Conservation (phyloP, 2,113 vertebrate species). For the Rhipidura dahli region DNA sequence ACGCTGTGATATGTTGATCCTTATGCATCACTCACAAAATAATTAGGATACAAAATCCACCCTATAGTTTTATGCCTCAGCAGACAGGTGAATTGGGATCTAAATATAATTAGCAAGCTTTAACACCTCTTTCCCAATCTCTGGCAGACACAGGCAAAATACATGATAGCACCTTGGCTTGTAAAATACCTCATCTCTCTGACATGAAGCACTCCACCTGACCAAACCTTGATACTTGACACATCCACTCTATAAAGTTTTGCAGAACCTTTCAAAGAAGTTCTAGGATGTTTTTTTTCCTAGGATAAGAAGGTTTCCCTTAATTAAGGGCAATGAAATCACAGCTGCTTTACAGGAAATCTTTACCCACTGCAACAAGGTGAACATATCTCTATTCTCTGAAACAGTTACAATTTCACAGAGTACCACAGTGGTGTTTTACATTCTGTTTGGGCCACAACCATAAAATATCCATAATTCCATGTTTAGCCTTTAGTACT, state of each 20-base stretch:
- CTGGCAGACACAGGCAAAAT: not conserved
- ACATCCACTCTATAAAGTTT: not conserved
- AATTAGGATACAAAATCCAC: not conserved
- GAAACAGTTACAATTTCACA: not conserved
- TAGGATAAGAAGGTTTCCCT: not conserved
- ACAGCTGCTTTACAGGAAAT: not conserved
- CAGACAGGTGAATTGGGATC: not conserved
- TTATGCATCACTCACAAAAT: not conserved
- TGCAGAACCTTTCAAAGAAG: not conserved
- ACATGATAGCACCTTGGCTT: not conserved
- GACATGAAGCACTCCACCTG: not conserved
- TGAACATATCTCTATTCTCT: not conserved
- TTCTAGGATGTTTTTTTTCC: not conserved
- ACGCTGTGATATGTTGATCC: not conserved
- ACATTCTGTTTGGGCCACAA: fast-evolving
- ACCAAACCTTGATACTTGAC: not conserved
- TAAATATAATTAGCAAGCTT: not conserved
- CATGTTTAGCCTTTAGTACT: not conserved
- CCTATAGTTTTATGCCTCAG: not conserved
- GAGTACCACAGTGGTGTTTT: not conserved
- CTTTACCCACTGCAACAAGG: not conserved
- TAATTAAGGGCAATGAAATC: not conserved
- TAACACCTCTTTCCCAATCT: not conserved
- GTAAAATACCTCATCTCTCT: not conserved
- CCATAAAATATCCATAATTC: not conserved